Evolutionary conservation across 2,113 vertebrate species (phyloP).

Genomic region (Sceloporus tristichus): DNA sequence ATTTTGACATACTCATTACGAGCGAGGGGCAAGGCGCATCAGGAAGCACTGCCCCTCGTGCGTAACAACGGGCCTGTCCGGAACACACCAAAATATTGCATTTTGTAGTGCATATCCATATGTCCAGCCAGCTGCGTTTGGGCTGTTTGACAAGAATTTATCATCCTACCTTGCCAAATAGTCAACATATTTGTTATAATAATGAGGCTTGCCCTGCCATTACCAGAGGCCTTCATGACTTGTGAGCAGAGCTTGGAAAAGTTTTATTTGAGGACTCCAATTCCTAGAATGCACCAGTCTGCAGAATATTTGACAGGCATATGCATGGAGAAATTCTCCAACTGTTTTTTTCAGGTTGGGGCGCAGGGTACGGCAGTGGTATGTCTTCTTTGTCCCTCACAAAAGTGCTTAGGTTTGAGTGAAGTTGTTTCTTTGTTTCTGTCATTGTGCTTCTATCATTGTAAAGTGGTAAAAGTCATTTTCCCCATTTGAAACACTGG

Average conservation of each 20-base stretch:
- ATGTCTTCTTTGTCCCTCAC: neutral
- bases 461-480: neutral
- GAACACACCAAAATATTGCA: neutral
- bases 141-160: neutral
- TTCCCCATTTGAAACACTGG: no score
- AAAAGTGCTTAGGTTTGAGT: neutral
- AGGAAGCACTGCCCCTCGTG: no score
- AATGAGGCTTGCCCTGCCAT: neutral
- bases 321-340: no score
- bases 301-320: neutral
- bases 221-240: neutral
- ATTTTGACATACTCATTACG: no score
- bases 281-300: neutral
- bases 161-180: neutral
- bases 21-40: no score
- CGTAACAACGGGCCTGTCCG: no score
- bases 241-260: neutral
- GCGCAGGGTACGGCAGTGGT: neutral
- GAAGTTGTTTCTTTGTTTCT: no score
- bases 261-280: no score
- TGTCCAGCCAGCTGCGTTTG: neutral
- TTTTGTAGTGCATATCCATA: neutral
- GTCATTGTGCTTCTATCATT: neutral
- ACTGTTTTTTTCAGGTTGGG: no score
- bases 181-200: neutral